Percentiles rank a stretch among this genome's conserved stretches.
These are phyloP conservation scores for Caenorhabditis drosophilae DNA, from an alignment of 2,888 invertebrate genomes.

Conservation along the genomic window DNA sequence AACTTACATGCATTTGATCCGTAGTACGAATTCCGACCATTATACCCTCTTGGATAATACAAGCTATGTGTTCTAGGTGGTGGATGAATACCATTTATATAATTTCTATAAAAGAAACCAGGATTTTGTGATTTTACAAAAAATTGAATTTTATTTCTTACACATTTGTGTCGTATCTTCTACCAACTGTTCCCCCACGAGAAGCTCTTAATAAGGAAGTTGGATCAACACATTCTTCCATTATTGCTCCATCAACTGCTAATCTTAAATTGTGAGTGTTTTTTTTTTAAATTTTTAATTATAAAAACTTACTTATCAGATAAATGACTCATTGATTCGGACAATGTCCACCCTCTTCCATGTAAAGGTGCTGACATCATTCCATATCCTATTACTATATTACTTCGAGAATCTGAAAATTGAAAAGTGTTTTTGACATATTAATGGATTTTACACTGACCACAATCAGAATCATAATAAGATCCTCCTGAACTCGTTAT, in stretches of 20 bases:
- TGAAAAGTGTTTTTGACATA: background rate
- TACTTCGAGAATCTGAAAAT: slow-evolving; percentile 29
- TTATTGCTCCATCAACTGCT: slow-evolving; percentile 48
- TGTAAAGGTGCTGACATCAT: slow-evolving; percentile 39
- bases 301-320: no score
- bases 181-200: slow-evolving; percentile 32
- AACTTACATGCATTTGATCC: slow-evolving; percentile 52
- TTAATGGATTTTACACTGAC: slow-evolving; percentile 6
- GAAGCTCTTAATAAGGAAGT: slow-evolving; percentile 31
- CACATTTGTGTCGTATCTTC: slow-evolving; percentile 38
- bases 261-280: no score
- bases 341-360: slow-evolving; percentile 39
- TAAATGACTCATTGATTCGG: slow-evolving; percentile 58
- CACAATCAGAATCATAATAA: slow-evolving; percentile 39
- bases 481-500: slow-evolving; percentile 30
- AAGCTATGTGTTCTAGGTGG: slow-evolving; percentile 43
- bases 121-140: no score
- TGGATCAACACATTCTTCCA: slow-evolving; percentile 52
- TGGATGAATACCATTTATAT: slow-evolving; percentile 33
- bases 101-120: slow-evolving; percentile 27
- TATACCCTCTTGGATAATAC: slow-evolving; percentile 50
- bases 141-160: no score
- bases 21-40: slow-evolving; percentile 36
- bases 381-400: slow-evolving; percentile 37
- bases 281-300: no score